Evolutionary conservation across 2,797 vertebrate genomes (phyloP), one percentile per base, ranked within the genome.

Genomic region (Mastacembelus armatus): DNA sequence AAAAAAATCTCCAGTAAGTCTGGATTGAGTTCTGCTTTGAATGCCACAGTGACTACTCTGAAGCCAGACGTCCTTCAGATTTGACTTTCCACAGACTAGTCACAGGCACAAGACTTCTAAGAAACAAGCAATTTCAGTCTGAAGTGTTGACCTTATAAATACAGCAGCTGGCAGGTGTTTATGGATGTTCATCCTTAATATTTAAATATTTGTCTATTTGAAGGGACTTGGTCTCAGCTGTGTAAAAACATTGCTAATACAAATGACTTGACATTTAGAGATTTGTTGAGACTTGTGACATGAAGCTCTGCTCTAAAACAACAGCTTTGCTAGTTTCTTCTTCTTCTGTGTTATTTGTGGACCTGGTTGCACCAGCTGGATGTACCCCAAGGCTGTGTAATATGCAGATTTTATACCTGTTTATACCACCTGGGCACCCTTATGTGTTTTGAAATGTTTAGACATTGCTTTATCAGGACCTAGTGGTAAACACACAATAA

Each of bases 1-100:
- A 38, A 6, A 9, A 11, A 43, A 50, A 44, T 51, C 30, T 12
- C 22, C 42, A n/a, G 8, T 18, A 36, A 51, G 24, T 26, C 22
- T 32, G 36, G 32, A 61, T 30, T 52, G 1, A 54, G 39, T 56
- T 62, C 3, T 7, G 33, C 57, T 39, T 49, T 32, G 26, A 47
- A 42, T 21, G 29, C 4, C 38, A 14, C 22, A 39, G 8, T 19
- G n/a, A 27, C 26, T n/a, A n/a, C n/a, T n/a, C n/a, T n/a, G n/a
- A n/a, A n/a, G n/a, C n/a, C n/a, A n/a, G n/a, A n/a, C n/a, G n/a
- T n/a, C n/a, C n/a, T 48, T 30, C 16, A 14, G 39, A 32, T 40
- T 33, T 27, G 22, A 18, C 35, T 18, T 29, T 5, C 43, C 21
- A 12, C 22, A n/a, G n/a, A n/a, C 24, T 18, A 19, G 10, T 22